These are phyloP conservation scores for Linhomoeus sp. DNA, from an alignment of 2,888 invertebrate genomes.

Conservation along the genomic window DNA sequence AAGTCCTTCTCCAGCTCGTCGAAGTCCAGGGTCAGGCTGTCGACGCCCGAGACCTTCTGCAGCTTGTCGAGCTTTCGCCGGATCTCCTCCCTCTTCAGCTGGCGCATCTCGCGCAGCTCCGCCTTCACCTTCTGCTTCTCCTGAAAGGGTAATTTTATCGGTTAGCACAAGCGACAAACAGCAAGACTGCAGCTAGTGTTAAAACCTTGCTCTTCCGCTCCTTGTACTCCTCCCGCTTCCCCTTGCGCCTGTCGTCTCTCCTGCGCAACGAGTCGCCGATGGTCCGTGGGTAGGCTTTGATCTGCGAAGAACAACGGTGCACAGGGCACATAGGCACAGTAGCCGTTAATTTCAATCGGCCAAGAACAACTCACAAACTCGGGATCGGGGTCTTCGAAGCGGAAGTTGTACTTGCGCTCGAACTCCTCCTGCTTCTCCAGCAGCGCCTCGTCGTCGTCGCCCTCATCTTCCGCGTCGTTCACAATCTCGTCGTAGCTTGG, in stretches of 20 bases:
- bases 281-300: constrained; percentile 74
- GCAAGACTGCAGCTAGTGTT: neutral
- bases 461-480: constrained; percentile 39
- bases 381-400: constrained; percentile 85
- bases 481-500: constrained; percentile 44
- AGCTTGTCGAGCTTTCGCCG: constrained; percentile 65
- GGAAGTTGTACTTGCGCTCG: constrained; percentile 81
- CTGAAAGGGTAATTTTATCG: constrained; percentile 20
- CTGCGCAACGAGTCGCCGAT: constrained; percentile 59
- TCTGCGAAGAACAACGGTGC: constrained; percentile 32
- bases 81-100: constrained; percentile 67
- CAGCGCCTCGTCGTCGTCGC: constrained; percentile 52
- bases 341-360: neutral
- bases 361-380: constrained; percentile 40
- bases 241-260: constrained; percentile 54
- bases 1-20: constrained; percentile 51
- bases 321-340: neutral
- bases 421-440: constrained; percentile 67
- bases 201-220: constrained; percentile 5
- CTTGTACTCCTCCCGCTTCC: constrained; percentile 44
- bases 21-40: constrained; percentile 47
- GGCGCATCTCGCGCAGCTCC: constrained; percentile 53
- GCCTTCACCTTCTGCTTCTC: constrained; percentile 61
- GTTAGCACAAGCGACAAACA: neutral
- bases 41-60: constrained; percentile 66